Percentiles rank a stretch among this genome's conserved stretches.
Evolutionary conservation across 2,113 vertebrate genomes (phyloP).

Genomic region (Peucedramus taeniatus): DNA sequence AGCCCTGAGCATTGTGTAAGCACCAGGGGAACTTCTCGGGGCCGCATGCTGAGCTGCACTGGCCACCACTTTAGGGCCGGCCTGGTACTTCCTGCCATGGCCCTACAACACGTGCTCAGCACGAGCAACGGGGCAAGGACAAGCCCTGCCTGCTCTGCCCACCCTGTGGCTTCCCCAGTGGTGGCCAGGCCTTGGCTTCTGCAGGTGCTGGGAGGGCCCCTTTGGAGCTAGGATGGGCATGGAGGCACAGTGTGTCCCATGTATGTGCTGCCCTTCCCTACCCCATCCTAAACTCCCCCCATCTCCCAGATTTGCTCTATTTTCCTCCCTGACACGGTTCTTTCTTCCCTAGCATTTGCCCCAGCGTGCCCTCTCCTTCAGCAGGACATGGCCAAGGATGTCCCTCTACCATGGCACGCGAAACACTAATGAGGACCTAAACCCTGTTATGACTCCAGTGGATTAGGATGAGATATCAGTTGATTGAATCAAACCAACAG

Average conservation of each 20-base stretch:
- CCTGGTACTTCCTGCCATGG: rapidly evolving
- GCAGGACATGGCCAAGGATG: background rate
- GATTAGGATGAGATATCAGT: background rate
- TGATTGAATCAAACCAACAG: conserved; percentile 15
- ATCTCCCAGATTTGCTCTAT: background rate
- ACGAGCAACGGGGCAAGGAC: background rate
- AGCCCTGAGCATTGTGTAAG: background rate
- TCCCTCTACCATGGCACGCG: rapidly evolving
- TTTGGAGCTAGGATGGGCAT: background rate
- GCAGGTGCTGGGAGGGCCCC: background rate
- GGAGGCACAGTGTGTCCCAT: background rate
- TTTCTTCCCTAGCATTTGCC: background rate
- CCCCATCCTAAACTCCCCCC: no score
- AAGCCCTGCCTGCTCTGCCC: background rate
- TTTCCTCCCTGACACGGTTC: rapidly evolving
- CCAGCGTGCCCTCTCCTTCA: background rate
- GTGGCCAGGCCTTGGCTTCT: background rate
- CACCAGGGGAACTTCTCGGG: background rate
- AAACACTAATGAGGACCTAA: background rate
- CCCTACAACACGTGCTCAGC: background rate
- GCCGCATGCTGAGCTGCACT: rapidly evolving
- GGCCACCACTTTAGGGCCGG: background rate
- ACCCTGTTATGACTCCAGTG: background rate
- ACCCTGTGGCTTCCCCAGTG: rapidly evolving
- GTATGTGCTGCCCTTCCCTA: background rate